Base-by-base conservation (phyloP, 2,113 vertebrate species). In the Indicator indicator region DNA sequence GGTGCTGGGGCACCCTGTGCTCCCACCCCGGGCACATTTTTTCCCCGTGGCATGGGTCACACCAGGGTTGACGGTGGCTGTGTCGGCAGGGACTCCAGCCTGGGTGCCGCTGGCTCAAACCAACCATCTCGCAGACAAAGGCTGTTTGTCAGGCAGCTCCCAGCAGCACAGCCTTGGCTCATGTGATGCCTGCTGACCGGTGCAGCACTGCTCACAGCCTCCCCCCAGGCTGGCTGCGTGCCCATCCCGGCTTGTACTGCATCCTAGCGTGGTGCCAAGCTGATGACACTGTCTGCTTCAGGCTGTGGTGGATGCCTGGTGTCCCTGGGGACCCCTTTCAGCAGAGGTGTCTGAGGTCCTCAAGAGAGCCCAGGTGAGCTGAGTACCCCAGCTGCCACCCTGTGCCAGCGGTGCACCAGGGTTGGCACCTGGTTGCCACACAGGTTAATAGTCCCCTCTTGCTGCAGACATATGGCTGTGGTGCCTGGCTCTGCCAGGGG, bases 121-220 rank as follows among this genome's bases (percentile, higher is more conserved):
- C 24, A 83, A 2, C 77, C 21, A 6, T 48, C 19, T 55, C 63
- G 11, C 81, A 46, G 78, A 96, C 94, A 96, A 95, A 95, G 92
- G 30, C 7, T 7, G 88, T 68, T 91, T 95, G 95, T 96, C 83
- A 1, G 0, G 65, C 40, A 80, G 91, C 75, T 48, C 26, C 58
- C 58, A 17, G 68, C 86, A 19, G 27, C 14, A 0, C 1, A 2
- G 89, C 52, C n/a, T 13, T 2, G 0, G 58, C 82, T 93, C 94
- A 96, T 94, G 94, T 96, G 94, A 94, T 69, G 67, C 82, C 79
- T 19, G 68, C 85, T 93, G 95, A 65, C 50, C 3, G 20, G 73
- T 5, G 11, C 16, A 3, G 72, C 16, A 3, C 54, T 2, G 9
- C 52, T 12, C 21, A 0, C 10, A 56, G 44, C 70, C 20, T 60